phyloP scores from a whole-genome alignment of 2,797 vertebrate genomes.

The Dendrocincla tyrannina region DNA sequence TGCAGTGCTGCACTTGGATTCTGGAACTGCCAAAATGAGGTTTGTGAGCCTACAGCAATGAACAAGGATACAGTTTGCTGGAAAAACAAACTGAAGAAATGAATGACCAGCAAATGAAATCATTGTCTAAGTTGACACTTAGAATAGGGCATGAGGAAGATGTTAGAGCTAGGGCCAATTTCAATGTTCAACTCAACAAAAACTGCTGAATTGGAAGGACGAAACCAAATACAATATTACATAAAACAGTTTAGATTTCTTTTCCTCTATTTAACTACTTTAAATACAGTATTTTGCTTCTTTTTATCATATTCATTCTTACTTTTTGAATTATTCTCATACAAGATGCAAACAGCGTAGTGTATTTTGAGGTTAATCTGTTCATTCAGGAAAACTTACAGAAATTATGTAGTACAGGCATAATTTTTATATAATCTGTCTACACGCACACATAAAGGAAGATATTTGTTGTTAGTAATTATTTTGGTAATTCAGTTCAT shows the following conservation, averaged over 20 bases:
- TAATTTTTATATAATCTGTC: conserved; percentile 34
- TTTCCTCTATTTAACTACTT: conserved; percentile 19
- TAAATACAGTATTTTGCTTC: neutral
- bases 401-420: neutral
- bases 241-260: neutral
- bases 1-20: neutral
- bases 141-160: neutral
- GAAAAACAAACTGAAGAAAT: neutral
- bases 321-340: neutral
- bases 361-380: conserved; percentile 26
- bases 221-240: neutral
- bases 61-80: neutral
- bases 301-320: conserved; percentile 34
- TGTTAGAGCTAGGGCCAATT: neutral
- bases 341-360: conserved; percentile 10
- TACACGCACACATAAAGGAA: neutral
- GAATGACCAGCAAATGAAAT: neutral
- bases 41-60: conserved; percentile 5
- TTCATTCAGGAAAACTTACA: neutral
- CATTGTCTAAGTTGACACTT: neutral
- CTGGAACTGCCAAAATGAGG: conserved; percentile 24
- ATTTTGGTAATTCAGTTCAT: conserved; percentile 46
- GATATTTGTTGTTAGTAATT: conserved; percentile 21
- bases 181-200: conserved; percentile 34
- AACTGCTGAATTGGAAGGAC: conserved; percentile 2